Evolutionary conservation across 92 coral and sea anemone genomes (phyloP).

Genomic region (Parazoanthus darwini): DNA sequence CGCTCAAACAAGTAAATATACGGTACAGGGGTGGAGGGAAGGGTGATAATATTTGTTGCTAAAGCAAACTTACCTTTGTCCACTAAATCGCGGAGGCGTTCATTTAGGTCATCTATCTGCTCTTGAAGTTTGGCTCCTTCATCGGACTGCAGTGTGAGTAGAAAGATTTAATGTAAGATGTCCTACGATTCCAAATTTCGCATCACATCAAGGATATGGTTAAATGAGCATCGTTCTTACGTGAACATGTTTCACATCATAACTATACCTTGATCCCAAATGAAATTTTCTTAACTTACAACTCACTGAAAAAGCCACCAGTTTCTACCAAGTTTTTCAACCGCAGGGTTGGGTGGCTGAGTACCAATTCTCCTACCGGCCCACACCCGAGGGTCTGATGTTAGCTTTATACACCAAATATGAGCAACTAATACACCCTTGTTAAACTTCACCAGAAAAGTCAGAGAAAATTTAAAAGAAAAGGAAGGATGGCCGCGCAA

Average conservation of each 20-base stretch:
- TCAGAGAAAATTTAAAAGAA: background rate
- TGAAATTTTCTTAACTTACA: too few relatives aligned
- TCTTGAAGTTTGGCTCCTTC: conserved; percentile 25
- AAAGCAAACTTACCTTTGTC: conserved; percentile 22
- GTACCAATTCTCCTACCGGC: too few relatives aligned
- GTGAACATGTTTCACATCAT: too few relatives aligned
- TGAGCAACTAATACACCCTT: too few relatives aligned
- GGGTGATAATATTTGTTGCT: background rate
- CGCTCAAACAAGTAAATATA: too few relatives aligned
- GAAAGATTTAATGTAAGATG: background rate
- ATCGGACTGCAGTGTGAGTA: background rate
- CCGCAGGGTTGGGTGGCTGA: too few relatives aligned
- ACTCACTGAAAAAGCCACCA: too few relatives aligned
- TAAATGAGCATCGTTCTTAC: too few relatives aligned
- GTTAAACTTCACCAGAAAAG: background rate
- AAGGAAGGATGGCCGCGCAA: background rate
- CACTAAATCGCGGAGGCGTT: conserved; percentile 23
- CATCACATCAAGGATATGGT: too few relatives aligned
- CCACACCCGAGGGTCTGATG: too few relatives aligned
- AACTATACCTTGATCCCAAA: too few relatives aligned
- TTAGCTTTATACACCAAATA: background rate
- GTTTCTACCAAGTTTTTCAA: too few relatives aligned
- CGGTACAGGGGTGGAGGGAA: background rate
- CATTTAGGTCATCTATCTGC: conserved; percentile 9
- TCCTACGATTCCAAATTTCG: background rate